phyloP scores from a whole-genome alignment of 2,113 vertebrate species.

The Colius striatus region DNA sequence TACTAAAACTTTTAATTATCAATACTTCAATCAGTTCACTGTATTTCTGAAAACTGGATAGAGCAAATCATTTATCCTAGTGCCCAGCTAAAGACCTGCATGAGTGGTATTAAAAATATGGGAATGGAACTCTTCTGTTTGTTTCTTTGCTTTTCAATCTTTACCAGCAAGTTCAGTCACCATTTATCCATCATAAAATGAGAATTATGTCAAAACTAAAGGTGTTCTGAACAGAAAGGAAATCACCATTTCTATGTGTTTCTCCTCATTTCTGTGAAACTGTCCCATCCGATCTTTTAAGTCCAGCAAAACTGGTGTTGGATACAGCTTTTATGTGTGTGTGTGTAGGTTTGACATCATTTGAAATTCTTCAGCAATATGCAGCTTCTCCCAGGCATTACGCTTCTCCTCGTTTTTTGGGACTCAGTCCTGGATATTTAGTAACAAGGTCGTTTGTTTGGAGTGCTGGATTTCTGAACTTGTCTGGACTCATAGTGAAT shows the following conservation, averaged over 20 bases:
- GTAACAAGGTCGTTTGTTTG: not conserved
- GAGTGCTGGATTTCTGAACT: not conserved
- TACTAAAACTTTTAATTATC: not conserved
- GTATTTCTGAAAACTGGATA: not conserved
- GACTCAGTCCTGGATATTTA: not conserved
- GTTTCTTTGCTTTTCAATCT: not conserved
- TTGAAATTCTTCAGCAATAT: not conserved
- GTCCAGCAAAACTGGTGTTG: accelerated
- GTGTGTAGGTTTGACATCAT: not conserved
- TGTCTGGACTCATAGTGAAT: not conserved
- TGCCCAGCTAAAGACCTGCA: not conserved
- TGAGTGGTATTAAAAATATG: not conserved
- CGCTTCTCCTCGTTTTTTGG: not conserved
- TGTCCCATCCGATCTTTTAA: not conserved
- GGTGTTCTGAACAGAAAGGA: not conserved
- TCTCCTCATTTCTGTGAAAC: not conserved
- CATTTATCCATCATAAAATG: not conserved
- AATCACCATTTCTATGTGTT: not conserved
- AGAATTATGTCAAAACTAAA: not conserved
- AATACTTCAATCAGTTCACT: not conserved
- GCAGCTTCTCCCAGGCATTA: not conserved
- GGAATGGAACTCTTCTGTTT: not conserved
- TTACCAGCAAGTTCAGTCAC: not conserved
- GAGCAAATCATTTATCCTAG: not conserved
- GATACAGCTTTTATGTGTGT: not conserved